phyloP scores from a whole-genome alignment of 1,140 invertebrate genomes.

The Cecropterus lyciades region DNA sequence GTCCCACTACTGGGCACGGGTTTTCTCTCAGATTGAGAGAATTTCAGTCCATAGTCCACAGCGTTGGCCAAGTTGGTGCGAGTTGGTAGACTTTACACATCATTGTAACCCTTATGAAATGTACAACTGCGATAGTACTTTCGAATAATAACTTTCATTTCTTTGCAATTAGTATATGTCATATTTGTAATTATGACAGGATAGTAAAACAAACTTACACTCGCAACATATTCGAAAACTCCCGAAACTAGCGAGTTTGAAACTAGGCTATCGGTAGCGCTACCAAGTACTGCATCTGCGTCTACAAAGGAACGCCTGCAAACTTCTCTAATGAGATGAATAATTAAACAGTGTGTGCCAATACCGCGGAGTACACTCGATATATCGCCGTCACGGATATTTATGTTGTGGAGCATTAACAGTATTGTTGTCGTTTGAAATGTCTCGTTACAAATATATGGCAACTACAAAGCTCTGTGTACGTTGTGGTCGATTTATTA shows the following conservation, averaged over 20 bases:
- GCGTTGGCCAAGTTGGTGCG: too few relatives aligned
- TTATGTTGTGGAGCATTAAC: constrained; percentile 35
- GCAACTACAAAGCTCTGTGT: constrained; percentile 23
- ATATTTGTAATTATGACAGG: constrained; percentile 6
- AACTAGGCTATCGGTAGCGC: constrained; percentile 67
- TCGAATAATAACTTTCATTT: too few relatives aligned
- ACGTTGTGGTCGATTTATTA: constrained; percentile 40
- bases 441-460: constrained; percentile 32
- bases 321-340: constrained; percentile 78
- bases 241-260: constrained; percentile 48
- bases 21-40: too few relatives aligned
- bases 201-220: constrained; percentile 14
- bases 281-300: constrained; percentile 40
- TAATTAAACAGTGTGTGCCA: constrained; percentile 67
- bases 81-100: too few relatives aligned
- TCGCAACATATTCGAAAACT: constrained; percentile 63
- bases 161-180: too few relatives aligned
- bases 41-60: too few relatives aligned
- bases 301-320: constrained; percentile 65
- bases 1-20: too few relatives aligned
- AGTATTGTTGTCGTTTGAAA: constrained; percentile 36
- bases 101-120: too few relatives aligned
- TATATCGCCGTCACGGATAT: constrained; percentile 33
- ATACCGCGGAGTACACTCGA: constrained; percentile 35
- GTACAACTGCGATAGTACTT: too few relatives aligned